Percentiles rank a stretch among this genome's conserved stretches.
phyloP scores from a whole-genome alignment of 2,888 invertebrate species.

The Lepidochrysops patricia region DNA sequence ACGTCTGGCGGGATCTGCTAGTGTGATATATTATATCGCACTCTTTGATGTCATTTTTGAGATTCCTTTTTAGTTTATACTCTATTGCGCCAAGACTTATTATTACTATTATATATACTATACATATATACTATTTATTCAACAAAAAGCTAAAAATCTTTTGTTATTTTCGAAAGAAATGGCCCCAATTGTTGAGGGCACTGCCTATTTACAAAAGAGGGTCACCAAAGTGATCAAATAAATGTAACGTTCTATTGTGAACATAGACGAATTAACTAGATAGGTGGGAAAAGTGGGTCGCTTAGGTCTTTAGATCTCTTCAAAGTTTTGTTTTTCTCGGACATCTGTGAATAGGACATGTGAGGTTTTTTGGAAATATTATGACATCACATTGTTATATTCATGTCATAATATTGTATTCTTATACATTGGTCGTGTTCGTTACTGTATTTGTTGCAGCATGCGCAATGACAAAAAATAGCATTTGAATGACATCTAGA shows the following conservation, averaged over 20 bases:
- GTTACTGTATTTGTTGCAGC: no score
- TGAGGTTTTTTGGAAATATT: no score
- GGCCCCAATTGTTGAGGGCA: background rate
- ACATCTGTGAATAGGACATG: background rate
- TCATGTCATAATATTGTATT: no score
- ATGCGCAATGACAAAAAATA: no score
- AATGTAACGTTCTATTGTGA: slow-evolving; percentile 2
- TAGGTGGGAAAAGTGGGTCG: background rate
- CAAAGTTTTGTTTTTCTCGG: background rate
- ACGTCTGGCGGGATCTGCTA: no score
- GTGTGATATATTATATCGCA: no score
- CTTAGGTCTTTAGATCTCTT: background rate
- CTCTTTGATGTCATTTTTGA: no score
- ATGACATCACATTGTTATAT: no score
- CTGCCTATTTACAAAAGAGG: slow-evolving; percentile 1
- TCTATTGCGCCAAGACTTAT: background rate
- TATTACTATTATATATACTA: no score
- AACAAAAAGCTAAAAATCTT: background rate
- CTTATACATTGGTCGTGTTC: no score
- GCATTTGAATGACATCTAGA: no score
- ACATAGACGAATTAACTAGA: background rate
- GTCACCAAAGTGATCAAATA: slow-evolving; percentile 3
- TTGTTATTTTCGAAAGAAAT: background rate
- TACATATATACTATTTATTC: background rate
- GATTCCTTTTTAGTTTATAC: background rate